Conservation (phyloP, 2,113 vertebrate genomes). For the Rousettus leschenaultii region DNA sequence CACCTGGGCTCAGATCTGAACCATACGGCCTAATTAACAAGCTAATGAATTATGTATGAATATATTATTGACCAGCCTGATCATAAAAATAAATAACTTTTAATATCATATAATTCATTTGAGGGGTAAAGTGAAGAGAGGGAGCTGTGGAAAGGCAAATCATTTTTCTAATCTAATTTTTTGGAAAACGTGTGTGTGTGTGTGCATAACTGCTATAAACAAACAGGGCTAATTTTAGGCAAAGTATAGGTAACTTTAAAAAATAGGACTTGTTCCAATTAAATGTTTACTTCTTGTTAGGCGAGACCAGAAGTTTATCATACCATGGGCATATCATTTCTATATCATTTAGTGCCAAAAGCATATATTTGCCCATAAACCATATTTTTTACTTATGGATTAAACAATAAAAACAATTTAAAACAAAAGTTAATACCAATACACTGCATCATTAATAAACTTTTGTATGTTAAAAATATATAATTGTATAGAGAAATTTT, state of each 20-base stretch:
- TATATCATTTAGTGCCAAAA: not conserved
- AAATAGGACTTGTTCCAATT: conserved; percentile 51
- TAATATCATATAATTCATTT: not conserved
- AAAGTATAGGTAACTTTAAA: conserved; percentile 35
- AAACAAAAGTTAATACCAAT: not conserved
- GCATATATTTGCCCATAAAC: not conserved
- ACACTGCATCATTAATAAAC: not conserved
- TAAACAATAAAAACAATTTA: not conserved
- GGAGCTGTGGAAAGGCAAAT: not conserved
- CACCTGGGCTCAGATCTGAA: not conserved
- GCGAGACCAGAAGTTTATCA: conserved; percentile 52
- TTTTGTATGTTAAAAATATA: not conserved
- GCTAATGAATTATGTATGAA: conserved; percentile 41
- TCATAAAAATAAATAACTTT: conserved; percentile 43
- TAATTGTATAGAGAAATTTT: not conserved
- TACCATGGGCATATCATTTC: not conserved
- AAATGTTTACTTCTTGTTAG: conserved; percentile 48
- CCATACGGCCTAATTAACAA: not conserved
- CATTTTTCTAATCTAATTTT: conserved; percentile 24
- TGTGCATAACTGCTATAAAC: conserved; percentile 2
- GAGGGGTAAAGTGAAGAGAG: fast-evolving
- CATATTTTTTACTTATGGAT: not conserved
- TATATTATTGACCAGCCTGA: not conserved
- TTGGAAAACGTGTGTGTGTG: conserved; percentile 23
- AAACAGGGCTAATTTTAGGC: conserved; percentile 49